A percentile compares a stretch with the other conserved stretches of the same genome.
These are phyloP conservation scores for Euthynnus affinis DNA, from an alignment of 2,797 vertebrate genomes.

Conservation along the genomic window DNA sequence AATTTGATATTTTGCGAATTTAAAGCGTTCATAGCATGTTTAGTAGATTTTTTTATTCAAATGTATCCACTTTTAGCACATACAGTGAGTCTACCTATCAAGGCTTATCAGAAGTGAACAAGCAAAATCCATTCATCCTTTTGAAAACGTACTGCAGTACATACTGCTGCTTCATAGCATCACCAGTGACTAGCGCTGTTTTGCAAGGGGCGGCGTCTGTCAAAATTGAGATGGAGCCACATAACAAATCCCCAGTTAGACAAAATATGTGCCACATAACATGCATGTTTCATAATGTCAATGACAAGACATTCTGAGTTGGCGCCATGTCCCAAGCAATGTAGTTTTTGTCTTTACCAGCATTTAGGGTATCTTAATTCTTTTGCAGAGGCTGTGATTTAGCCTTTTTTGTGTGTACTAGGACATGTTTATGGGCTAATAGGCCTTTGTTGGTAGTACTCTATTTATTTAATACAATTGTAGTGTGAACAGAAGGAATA, in stretches of 20 bases:
- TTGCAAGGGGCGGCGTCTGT: conserved; percentile 30
- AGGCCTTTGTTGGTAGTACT: conserved; percentile 79
- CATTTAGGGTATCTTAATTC: conserved; percentile 76
- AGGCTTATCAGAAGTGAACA: conserved; percentile 12
- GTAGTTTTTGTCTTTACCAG: conserved; percentile 64
- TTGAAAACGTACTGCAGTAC: background rate
- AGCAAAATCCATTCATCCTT: conserved; percentile 17
- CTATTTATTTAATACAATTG: conserved; percentile 94
- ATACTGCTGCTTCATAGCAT: conserved; percentile 43
- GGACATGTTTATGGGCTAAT: conserved; percentile 89
- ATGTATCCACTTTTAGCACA: background rate
- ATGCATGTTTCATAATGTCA: conserved; percentile 63
- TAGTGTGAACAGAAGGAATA: conserved; percentile 92
- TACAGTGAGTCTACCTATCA: background rate
- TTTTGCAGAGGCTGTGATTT: conserved; percentile 76
- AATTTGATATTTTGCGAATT: background rate
- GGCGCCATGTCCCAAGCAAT: conserved; percentile 37
- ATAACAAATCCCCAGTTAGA: conserved; percentile 39
- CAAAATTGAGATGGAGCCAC: conserved; percentile 41
- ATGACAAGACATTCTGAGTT: conserved; percentile 50
- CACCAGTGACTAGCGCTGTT: conserved; percentile 52
- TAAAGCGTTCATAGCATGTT: background rate
- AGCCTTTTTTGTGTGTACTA: conserved; percentile 77
- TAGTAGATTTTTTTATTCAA: background rate
- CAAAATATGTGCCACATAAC: conserved; percentile 61